These are phyloP conservation scores for Syrphus vitripennis DNA, from an alignment of 2,888 invertebrate species.

Conservation along the genomic window DNA sequence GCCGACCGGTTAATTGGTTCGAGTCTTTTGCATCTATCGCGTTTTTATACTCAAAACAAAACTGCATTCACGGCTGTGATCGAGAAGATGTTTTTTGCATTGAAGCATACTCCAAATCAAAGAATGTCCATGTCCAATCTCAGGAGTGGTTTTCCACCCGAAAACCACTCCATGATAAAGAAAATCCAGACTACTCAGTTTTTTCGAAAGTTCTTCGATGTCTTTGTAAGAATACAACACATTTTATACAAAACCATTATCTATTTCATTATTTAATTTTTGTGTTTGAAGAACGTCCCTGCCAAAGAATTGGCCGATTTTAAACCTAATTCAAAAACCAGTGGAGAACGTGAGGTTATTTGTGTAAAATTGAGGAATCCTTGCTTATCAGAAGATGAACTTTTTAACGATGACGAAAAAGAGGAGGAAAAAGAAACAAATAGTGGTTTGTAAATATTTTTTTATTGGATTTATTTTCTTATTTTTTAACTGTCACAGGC, in stretches of 20 bases:
- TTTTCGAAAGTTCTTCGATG: slow-evolving; percentile 83
- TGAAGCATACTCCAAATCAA: slow-evolving; percentile 82
- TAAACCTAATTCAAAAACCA: slow-evolving; percentile 72
- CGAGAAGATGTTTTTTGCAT: slow-evolving; percentile 75
- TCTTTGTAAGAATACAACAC: slow-evolving; percentile 80
- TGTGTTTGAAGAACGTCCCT: slow-evolving; percentile 29
- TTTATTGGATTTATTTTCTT: neutral
- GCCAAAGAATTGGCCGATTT: slow-evolving; percentile 31
- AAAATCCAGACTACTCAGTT: slow-evolving; percentile 79
- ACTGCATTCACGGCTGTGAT: slow-evolving; percentile 81
- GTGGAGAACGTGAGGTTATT: slow-evolving; percentile 81
- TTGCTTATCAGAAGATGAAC: slow-evolving; percentile 82
- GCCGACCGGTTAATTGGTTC: slow-evolving; percentile 80
- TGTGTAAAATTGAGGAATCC: slow-evolving; percentile 84
- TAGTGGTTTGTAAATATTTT: slow-evolving; percentile 39
- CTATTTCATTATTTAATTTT: neutral
- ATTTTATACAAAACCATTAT: neutral
- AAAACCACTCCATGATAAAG: slow-evolving; percentile 73
- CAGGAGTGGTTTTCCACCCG: slow-evolving; percentile 77
- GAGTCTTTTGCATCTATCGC: slow-evolving; percentile 84
- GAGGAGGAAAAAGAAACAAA: slow-evolving; percentile 79
- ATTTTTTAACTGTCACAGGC: slow-evolving; percentile 44
- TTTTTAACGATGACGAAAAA: slow-evolving; percentile 81
- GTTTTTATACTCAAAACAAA: slow-evolving; percentile 85
- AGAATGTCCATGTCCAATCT: slow-evolving; percentile 82